A percentile compares a stretch with the other conserved stretches of the same genome.
phyloP scores from a whole-genome alignment of 2,888 invertebrate genomes.

The Orthosia incerta region DNA sequence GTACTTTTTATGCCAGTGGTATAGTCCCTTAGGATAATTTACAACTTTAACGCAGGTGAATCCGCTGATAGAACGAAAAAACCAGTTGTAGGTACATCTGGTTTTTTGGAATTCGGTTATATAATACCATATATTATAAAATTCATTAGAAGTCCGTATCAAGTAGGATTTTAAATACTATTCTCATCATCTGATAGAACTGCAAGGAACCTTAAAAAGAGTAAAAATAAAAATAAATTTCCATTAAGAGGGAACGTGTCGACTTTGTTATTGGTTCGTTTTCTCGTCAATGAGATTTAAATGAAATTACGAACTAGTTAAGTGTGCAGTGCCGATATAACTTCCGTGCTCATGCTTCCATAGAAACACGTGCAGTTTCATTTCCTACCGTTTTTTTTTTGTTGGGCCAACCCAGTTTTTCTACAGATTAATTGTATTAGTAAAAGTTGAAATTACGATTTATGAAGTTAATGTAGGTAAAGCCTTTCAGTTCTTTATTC shows the following conservation, averaged over 20 bases:
- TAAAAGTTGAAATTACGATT: conserved; percentile 1
- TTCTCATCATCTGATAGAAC: neutral
- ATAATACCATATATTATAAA: too few species aligned
- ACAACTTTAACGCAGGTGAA: too few species aligned
- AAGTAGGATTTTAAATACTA: neutral
- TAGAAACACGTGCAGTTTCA: neutral
- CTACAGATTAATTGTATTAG: neutral
- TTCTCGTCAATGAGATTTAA: conserved; percentile 10
- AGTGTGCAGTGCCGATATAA: neutral
- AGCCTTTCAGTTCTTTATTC: neutral
- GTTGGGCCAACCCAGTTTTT: neutral
- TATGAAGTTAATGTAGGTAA: neutral
- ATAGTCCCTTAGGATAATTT: too few species aligned
- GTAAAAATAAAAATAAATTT: neutral
- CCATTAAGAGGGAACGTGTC: neutral
- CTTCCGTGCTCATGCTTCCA: neutral
- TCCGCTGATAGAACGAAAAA: too few species aligned
- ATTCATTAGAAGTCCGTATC: neutral
- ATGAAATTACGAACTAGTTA: conserved; percentile 13
- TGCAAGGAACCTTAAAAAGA: neutral
- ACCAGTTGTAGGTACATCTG: too few species aligned
- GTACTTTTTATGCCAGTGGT: too few species aligned
- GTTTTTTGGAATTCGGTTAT: too few species aligned
- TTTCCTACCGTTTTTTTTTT: neutral
- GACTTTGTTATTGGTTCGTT: conserved; percentile 18